These are phyloP conservation scores for Troilus luridus DNA, from an alignment of 2,888 invertebrate species.

Conservation along the genomic window DNA sequence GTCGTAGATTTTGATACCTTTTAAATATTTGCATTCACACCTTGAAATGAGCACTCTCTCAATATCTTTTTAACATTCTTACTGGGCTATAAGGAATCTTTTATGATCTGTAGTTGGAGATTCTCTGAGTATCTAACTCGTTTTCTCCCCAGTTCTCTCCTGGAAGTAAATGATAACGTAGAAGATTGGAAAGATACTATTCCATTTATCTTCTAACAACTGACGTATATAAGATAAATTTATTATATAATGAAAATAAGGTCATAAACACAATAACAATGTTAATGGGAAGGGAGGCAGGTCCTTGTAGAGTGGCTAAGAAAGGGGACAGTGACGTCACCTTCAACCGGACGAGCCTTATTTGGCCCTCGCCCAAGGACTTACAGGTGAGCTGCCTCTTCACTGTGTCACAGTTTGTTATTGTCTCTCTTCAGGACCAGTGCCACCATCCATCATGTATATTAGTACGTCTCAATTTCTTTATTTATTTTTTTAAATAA, in stretches of 20 bases:
- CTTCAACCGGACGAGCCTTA: slow-evolving; percentile 9
- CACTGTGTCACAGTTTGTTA: slow-evolving; percentile 10
- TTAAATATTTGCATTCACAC: too few relatives aligned
- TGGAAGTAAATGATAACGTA: not conserved
- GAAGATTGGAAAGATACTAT: not conserved
- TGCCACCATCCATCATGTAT: not conserved
- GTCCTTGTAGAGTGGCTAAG: slow-evolving; percentile 14
- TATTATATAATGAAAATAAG: not conserved
- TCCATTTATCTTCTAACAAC: not conserved
- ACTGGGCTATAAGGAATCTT: too few relatives aligned
- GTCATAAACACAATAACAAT: not conserved
- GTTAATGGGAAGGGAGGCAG: not conserved
- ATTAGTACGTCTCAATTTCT: not conserved
- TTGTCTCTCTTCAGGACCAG: not conserved
- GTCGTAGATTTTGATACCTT: too few relatives aligned
- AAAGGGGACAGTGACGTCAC: slow-evolving; percentile 46
- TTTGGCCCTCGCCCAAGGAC: slow-evolving; percentile 38
- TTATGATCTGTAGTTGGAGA: not conserved
- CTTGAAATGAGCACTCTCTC: too few relatives aligned
- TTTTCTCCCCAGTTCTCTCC: not conserved
- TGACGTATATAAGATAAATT: not conserved
- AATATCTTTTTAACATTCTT: too few relatives aligned
- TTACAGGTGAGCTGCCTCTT: slow-evolving; percentile 19
- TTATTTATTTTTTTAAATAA: not conserved
- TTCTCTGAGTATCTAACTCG: not conserved